A percentile compares a stretch with the other conserved stretches of the same genome.
These are phyloP conservation scores for Macropodus opercularis DNA, from an alignment of 2,797 vertebrate genomes.

Conservation along the genomic window DNA sequence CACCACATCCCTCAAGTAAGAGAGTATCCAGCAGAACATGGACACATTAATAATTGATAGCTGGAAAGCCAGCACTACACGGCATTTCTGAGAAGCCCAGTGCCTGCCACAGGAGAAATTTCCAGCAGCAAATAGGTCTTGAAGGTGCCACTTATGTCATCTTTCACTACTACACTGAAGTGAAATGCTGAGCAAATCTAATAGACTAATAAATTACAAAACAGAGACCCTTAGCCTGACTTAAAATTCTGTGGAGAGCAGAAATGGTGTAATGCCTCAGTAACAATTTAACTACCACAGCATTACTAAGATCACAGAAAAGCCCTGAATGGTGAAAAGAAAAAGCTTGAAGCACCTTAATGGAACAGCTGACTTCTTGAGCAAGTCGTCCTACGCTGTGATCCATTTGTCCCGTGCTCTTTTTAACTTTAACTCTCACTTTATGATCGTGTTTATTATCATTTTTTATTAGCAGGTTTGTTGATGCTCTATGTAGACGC, in stretches of 20 bases:
- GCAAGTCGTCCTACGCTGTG: constrained; percentile 1
- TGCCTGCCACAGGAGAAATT: constrained; percentile 62
- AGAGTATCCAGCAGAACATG: constrained; percentile 70
- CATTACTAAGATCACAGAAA: constrained; percentile 38
- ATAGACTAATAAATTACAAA: constrained; percentile 61
- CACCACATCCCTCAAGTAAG: constrained; percentile 74
- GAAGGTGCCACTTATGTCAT: constrained; percentile 69
- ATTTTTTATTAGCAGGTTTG: constrained; percentile 1
- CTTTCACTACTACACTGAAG: constrained; percentile 55
- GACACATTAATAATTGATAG: constrained; percentile 79
- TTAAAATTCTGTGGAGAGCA: constrained; percentile 47
- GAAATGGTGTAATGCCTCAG: constrained; percentile 39
- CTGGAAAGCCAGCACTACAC: constrained; percentile 59
- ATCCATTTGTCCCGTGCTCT: neutral
- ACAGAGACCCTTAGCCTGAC: constrained; percentile 35
- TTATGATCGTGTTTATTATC: too few relatives aligned
- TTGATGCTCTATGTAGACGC: constrained; percentile 5
- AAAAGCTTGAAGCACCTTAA: neutral
- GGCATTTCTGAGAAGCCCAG: constrained; percentile 53
- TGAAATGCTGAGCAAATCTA: constrained; percentile 54
- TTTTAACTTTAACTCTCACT: too few relatives aligned
- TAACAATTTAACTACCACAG: constrained; percentile 29
- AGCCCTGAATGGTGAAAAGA: constrained; percentile 9
- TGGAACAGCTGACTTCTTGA: neutral
- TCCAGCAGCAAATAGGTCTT: constrained; percentile 68